phyloP scores from a whole-genome alignment of 2,113 vertebrate genomes.

The Ptyas mucosa region DNA sequence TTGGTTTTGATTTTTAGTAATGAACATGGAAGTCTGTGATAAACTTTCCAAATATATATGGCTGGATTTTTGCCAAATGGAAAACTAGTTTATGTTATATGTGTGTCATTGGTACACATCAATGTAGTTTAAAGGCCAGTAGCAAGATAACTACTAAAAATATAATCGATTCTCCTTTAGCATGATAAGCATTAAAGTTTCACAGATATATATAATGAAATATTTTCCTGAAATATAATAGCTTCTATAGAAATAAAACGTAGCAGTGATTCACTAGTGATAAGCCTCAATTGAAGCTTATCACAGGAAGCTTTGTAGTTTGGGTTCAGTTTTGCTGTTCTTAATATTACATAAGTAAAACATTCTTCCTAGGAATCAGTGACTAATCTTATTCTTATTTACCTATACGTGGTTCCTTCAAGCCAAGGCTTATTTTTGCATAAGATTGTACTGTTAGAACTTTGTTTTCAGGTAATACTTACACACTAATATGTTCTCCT shows the following conservation, averaged over 20 bases:
- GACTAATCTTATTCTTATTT: neutral
- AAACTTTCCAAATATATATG: slow-evolving; percentile 62
- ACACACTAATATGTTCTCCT: slow-evolving; percentile 50
- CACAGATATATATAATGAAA: slow-evolving; percentile 47
- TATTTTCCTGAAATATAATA: slow-evolving; percentile 53
- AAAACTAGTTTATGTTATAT: slow-evolving; percentile 69
- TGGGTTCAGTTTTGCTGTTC: slow-evolving; percentile 48
- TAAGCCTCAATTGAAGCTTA: slow-evolving; percentile 39
- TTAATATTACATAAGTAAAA: slow-evolving; percentile 34
- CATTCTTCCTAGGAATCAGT: slow-evolving; percentile 41
- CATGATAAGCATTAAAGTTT: slow-evolving; percentile 61
- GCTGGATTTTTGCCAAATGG: slow-evolving; percentile 62
- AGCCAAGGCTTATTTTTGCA: neutral
- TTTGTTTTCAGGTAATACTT: slow-evolving; percentile 42
- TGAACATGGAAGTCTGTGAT: slow-evolving; percentile 63
- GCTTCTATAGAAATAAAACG: slow-evolving; percentile 33
- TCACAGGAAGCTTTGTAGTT: slow-evolving; percentile 40
- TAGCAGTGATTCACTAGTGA: slow-evolving; percentile 47
- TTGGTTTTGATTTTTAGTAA: slow-evolving; percentile 56
- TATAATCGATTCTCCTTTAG: slow-evolving; percentile 61
- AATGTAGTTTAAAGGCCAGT: slow-evolving; percentile 54
- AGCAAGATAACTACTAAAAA: slow-evolving; percentile 63
- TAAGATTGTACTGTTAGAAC: neutral
- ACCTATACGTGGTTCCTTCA: neutral
- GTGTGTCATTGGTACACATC: slow-evolving; percentile 68